phyloP scores from a whole-genome alignment of 2,888 invertebrate species.

The Brenthis daphne region DNA sequence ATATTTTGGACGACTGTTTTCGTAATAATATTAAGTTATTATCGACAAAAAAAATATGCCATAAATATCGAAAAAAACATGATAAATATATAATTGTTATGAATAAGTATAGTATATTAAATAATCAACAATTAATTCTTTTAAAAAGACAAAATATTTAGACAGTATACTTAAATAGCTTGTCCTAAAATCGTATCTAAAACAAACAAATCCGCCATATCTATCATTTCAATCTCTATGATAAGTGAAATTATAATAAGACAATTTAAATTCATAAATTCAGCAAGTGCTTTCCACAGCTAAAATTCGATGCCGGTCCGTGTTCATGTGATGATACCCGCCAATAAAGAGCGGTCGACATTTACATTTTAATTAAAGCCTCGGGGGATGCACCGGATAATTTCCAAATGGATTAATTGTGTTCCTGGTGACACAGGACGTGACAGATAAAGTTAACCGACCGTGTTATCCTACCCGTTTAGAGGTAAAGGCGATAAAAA shows the following conservation, averaged over 20 bases:
- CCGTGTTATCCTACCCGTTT: constrained; percentile 32
- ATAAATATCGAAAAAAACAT: too few relatives aligned
- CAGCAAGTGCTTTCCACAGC: constrained; percentile 40
- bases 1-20: not conserved
- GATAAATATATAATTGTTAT: too few relatives aligned
- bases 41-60: too few relatives aligned
- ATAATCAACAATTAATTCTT: too few relatives aligned
- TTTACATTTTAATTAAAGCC: constrained; percentile 74
- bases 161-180: too few relatives aligned
- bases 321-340: constrained; percentile 44
- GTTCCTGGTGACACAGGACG: constrained; percentile 45
- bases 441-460: constrained; percentile 38
- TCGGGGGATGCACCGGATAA: constrained; percentile 64
- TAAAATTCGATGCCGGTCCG: constrained; percentile 43
- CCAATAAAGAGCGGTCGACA: constrained; percentile 48
- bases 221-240: not conserved
- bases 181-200: not conserved
- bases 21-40: not conserved
- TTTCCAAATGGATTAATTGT: constrained; percentile 67
- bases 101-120: too few relatives aligned
- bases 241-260: constrained; percentile 38
- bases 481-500: constrained; percentile 18
- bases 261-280: constrained; percentile 49
- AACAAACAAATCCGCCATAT: not conserved
- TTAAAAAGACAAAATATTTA: too few relatives aligned